Conservation (phyloP, 2,888 invertebrate genomes). For the Nezara viridula region DNA sequence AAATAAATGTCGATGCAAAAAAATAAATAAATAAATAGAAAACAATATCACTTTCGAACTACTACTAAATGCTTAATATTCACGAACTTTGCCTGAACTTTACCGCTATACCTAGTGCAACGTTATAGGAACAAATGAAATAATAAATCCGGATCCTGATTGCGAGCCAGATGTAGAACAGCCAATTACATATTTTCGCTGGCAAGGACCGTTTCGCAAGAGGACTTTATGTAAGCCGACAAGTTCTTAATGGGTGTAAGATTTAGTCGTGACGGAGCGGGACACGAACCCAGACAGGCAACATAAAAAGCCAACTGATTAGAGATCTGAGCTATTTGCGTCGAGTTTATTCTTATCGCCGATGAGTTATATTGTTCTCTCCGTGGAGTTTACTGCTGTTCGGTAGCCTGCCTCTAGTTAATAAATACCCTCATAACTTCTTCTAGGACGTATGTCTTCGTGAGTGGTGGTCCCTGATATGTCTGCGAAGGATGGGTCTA, state of each 20-base stretch:
- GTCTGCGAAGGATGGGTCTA: neutral
- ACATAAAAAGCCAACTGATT: neutral
- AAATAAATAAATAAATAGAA: too few species aligned
- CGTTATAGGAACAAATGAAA: neutral
- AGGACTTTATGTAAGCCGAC: neutral
- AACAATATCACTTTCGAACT: too few species aligned
- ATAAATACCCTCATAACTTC: neutral
- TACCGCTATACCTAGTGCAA: too few species aligned
- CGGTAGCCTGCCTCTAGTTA: neutral
- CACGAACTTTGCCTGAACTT: too few species aligned
- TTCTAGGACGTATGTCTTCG: neutral
- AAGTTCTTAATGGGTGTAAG: neutral
- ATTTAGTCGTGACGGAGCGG: neutral
- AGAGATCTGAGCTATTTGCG: neutral
- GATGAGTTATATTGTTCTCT: neutral
- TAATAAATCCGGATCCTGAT: neutral
- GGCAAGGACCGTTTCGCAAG: neutral
- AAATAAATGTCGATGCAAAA: too few species aligned
- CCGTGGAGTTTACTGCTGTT: neutral
- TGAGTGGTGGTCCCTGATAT: neutral
- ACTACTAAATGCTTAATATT: too few species aligned
- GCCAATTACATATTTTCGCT: neutral
- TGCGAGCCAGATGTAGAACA: neutral
- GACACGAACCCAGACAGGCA: neutral
- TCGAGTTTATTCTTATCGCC: neutral